phyloP scores from a whole-genome alignment of 1,140 invertebrate genomes.

The Drosophila oshimai region DNA sequence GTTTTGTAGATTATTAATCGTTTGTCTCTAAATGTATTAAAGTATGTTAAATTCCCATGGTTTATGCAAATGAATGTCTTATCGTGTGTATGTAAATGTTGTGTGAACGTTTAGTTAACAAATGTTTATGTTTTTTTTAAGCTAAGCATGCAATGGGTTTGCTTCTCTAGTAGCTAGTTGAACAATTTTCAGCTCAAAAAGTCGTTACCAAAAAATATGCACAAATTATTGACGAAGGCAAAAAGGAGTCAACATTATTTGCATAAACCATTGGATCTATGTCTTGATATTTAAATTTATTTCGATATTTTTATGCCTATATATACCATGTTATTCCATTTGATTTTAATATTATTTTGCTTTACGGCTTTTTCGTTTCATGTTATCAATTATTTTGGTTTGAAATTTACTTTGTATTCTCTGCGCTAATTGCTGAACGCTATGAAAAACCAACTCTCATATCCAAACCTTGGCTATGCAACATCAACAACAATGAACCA shows the following conservation, averaged over 20 bases:
- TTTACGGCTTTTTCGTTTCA: slow-evolving; percentile 34
- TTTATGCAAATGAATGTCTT: slow-evolving; percentile 74
- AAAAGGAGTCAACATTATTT: slow-evolving; percentile 68
- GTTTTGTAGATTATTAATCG: neutral
- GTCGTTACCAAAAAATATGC: slow-evolving; percentile 79
- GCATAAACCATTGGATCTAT: slow-evolving; percentile 82
- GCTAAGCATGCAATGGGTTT: slow-evolving; percentile 26
- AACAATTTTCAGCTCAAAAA: slow-evolving; percentile 71
- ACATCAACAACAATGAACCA: slow-evolving; percentile 28
- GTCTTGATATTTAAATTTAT: slow-evolving; percentile 57
- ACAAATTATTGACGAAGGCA: slow-evolving; percentile 56
- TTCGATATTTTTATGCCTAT: slow-evolving; percentile 42
- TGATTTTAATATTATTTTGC: slow-evolving; percentile 44
- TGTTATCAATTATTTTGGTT: slow-evolving; percentile 37
- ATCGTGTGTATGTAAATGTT: slow-evolving; percentile 25
- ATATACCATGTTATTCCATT: slow-evolving; percentile 41
- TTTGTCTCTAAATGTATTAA: neutral
- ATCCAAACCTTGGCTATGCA: slow-evolving; percentile 39
- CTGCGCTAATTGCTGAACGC: slow-evolving; percentile 40
- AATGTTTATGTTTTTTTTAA: slow-evolving; percentile 17
- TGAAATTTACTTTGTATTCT: slow-evolving; percentile 34
- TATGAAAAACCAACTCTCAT: slow-evolving; percentile 29
- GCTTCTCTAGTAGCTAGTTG: slow-evolving; percentile 26
- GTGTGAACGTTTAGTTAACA: slow-evolving; percentile 22
- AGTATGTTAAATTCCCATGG: slow-evolving; percentile 48